These are phyloP conservation scores for Gavialis gangeticus DNA, from an alignment of 2,113 vertebrate genomes.

Conservation along the genomic window DNA sequence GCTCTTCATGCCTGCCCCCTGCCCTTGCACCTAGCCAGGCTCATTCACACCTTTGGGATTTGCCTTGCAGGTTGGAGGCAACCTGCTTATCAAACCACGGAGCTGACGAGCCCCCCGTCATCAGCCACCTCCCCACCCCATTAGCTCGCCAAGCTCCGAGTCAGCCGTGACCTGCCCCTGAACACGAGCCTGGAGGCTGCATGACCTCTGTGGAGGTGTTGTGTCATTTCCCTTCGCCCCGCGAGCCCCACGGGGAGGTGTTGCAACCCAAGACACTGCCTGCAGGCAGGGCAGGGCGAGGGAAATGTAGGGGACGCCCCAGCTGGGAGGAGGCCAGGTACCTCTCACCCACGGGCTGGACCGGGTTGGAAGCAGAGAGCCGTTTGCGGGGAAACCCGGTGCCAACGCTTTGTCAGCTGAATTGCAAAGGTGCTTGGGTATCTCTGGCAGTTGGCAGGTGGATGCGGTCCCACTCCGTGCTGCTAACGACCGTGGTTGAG, in stretches of 20 bases:
- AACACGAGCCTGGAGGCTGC: conserved; percentile 38
- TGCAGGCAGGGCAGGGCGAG: conserved; percentile 35
- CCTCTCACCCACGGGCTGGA: rapidly evolving
- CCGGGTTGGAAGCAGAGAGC: too few species aligned
- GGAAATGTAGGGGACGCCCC: neutral
- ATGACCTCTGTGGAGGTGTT: neutral
- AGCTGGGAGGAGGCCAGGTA: neutral
- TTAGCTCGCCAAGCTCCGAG: neutral
- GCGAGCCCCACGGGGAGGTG: conserved; percentile 9
- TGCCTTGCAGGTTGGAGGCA: neutral
- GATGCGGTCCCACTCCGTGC: neutral
- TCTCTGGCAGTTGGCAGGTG: neutral
- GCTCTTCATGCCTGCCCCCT: conserved; percentile 40
- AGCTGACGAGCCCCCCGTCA: conserved; percentile 4
- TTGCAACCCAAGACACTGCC: conserved; percentile 42
- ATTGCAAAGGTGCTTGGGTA: too few species aligned
- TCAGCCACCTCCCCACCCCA: conserved; percentile 10
- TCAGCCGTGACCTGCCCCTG: neutral
- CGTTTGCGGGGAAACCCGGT: too few species aligned
- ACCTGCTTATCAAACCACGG: neutral
- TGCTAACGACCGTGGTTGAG: neutral
- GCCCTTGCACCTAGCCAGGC: conserved; percentile 12
- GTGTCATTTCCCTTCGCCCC: neutral
- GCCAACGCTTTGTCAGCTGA: neutral
- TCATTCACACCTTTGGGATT: neutral